These are phyloP conservation scores for Epinephelus malabaricus DNA, from an alignment of 2,797 vertebrate species.

Conservation along the genomic window DNA sequence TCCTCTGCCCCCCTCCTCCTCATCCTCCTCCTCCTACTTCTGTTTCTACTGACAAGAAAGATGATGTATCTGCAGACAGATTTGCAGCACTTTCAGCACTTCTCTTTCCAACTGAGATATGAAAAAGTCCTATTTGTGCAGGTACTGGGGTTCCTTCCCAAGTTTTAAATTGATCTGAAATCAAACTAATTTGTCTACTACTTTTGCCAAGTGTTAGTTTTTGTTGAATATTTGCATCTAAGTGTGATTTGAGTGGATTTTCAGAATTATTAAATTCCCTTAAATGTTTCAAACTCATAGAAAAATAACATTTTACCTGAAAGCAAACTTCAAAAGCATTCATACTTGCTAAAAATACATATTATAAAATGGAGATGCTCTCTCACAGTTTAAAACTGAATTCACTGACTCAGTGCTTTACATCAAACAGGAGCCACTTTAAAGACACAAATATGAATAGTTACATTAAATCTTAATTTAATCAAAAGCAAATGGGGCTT, in stretches of 20 bases:
- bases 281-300: not conserved
- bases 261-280: conserved; percentile 8
- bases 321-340: conserved; percentile 11
- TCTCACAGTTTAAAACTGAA: not conserved
- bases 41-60: conserved; percentile 77
- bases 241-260: not conserved
- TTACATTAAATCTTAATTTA: not conserved
- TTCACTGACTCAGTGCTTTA: not conserved
- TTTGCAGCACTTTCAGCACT: conserved; percentile 66
- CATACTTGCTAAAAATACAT: not conserved
- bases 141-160: conserved; percentile 45
- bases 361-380: not conserved
- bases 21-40: conserved; percentile 43
- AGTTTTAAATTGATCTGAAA: conserved; percentile 33
- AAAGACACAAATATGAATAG: not conserved
- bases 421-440: not conserved
- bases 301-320: not conserved
- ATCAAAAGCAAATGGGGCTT: not conserved
- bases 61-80: conserved; percentile 67
- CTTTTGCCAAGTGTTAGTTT: conserved; percentile 1
- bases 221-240: conserved; percentile 8
- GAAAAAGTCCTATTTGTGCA: conserved; percentile 56
- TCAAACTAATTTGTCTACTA: not conserved
- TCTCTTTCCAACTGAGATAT: conserved; percentile 58
- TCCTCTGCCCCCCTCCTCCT: conserved; percentile 44